These are phyloP conservation scores for Plectus sambesii DNA, from an alignment of 1,140 invertebrate genomes.

Conservation along the genomic window DNA sequence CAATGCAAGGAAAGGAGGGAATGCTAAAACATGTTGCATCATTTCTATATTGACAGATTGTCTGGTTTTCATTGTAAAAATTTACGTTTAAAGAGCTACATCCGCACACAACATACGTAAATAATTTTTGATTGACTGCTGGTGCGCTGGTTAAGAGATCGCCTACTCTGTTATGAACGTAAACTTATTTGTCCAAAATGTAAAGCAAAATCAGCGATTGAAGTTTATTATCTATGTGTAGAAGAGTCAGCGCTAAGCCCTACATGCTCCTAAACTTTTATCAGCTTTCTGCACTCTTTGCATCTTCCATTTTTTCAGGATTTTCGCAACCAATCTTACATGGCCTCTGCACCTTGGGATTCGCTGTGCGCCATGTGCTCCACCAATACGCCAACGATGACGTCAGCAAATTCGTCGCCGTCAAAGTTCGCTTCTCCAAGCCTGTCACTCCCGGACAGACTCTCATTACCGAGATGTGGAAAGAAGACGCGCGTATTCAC, in stretches of 20 bases:
- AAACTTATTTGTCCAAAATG: not conserved
- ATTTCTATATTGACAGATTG: no score
- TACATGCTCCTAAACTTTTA: not conserved
- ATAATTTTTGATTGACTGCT: no score
- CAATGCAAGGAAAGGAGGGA: no score
- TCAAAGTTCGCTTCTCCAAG: slow-evolving; percentile 76
- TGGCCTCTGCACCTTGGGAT: slow-evolving; percentile 79
- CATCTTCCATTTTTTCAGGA: slow-evolving; percentile 44
- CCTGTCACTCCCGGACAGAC: slow-evolving; percentile 82
- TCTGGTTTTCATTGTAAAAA: no score
- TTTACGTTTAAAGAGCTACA: no score
- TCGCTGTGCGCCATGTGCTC: slow-evolving; percentile 65
- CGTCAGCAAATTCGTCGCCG: slow-evolving; percentile 62
- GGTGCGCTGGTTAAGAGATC: no score
- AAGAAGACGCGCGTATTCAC: slow-evolving; percentile 58
- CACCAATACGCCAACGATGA: slow-evolving; percentile 65
- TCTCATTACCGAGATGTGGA: slow-evolving; percentile 79
- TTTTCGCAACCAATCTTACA: slow-evolving; percentile 78
- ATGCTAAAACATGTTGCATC: no score
- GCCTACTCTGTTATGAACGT: no score
- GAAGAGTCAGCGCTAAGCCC: not conserved
- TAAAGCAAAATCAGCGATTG: not conserved
- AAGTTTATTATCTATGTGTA: not conserved
- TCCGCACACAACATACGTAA: no score
- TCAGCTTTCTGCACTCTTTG: not conserved